Evolutionary conservation across 2,797 vertebrate species (phyloP).

Genomic region (Aplochiton taeniatus): DNA sequence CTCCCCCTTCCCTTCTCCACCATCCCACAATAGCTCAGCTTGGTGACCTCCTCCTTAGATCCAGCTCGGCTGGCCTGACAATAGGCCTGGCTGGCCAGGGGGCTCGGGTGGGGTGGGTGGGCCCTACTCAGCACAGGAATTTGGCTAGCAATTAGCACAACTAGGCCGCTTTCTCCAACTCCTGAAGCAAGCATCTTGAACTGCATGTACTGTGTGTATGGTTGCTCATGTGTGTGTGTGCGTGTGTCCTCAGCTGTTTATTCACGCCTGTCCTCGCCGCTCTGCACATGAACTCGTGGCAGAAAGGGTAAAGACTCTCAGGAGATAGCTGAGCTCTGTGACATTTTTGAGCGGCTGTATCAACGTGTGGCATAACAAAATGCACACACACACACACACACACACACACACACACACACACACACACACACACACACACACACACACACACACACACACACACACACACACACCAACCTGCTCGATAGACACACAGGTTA

Average conservation of each 20-base stretch:
- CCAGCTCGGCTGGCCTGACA: conserved; percentile 65
- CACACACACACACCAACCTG: no score
- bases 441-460: background rate
- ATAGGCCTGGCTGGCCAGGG: conserved; percentile 59
- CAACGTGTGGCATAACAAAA: conserved; percentile 43
- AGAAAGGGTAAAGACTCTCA: conserved; percentile 67
- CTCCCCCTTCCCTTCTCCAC: conserved; percentile 5
- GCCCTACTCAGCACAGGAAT: conserved; percentile 68
- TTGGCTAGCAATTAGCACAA: conserved; percentile 65
- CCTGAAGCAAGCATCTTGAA: conserved; percentile 39
- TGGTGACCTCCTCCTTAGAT: conserved; percentile 50
- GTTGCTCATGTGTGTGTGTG: background rate
- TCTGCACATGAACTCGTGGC: conserved; percentile 61
- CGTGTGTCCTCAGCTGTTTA: conserved; percentile 29
- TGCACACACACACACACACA: conserved; percentile 20
- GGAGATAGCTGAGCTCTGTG: conserved; percentile 66
- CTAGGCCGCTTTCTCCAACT: conserved; percentile 45
- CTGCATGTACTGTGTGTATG: background rate
- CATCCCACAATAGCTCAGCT: conserved; percentile 63
- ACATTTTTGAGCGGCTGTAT: conserved; percentile 68
- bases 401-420: background rate
- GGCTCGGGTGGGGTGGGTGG: conserved; percentile 38
- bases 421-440: conserved; percentile 16
- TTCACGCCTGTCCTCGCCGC: conserved; percentile 56
- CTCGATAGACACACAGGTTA: no score